These are phyloP conservation scores for Clarias macrocephalus DNA, from an alignment of 2,113 vertebrate species.

Conservation along the genomic window DNA sequence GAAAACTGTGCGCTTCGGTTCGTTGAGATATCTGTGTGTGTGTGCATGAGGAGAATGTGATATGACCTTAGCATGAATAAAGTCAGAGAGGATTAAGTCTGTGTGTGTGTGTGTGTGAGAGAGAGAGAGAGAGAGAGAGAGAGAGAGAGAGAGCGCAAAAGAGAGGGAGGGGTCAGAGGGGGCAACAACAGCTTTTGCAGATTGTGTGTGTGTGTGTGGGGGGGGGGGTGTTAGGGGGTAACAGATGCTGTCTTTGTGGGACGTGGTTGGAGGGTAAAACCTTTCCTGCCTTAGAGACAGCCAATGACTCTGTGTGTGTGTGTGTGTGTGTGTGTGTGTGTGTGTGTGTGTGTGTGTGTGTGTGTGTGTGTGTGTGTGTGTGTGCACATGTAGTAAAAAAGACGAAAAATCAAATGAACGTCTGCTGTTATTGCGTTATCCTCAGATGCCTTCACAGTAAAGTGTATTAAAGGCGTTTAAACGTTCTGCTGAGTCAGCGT, in stretches of 20 bases:
- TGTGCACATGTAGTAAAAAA: neutral
- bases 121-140: constrained; percentile 19
- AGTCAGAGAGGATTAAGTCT: constrained; percentile 54
- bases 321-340: constrained; percentile 23
- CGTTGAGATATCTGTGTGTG: neutral
- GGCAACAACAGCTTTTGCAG: constrained; percentile 45
- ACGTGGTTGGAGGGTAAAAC: constrained; percentile 45
- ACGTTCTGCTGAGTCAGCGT: neutral
- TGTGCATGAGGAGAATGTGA: constrained; percentile 22
- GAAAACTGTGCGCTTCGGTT: neutral
- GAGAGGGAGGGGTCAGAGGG: constrained; percentile 29
- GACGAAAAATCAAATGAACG: constrained; percentile 26
- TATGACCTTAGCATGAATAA: constrained; percentile 54
- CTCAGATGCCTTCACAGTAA: constrained; percentile 27
- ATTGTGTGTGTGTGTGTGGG: no score
- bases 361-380: neutral
- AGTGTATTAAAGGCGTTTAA: neutral
- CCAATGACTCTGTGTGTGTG: constrained; percentile 37
- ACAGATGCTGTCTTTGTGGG: constrained; percentile 58
- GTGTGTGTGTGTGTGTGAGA: neutral
- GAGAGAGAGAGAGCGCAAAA: constrained; percentile 30
- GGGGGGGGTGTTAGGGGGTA: constrained; percentile 42
- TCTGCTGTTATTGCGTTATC: constrained; percentile 21
- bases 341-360: constrained; percentile 15
- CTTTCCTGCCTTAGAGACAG: constrained; percentile 45